Conservation (phyloP, 2,888 invertebrate genomes). For the Hecatera dysodea region DNA sequence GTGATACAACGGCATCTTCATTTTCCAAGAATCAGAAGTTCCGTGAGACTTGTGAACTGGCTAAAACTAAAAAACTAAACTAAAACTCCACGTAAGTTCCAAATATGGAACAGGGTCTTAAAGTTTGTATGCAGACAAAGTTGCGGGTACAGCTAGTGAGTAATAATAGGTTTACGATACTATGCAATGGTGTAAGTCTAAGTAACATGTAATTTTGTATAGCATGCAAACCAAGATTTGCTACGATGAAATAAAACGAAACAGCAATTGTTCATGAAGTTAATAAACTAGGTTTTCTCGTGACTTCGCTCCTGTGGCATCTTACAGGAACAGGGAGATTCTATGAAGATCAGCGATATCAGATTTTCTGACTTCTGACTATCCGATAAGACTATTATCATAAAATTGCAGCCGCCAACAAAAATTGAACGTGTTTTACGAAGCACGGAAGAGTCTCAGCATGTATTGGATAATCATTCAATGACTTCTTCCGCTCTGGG, state of each 20-base stretch:
- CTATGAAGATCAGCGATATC: not conserved
- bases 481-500: too few species aligned
- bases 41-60: not conserved
- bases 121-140: not conserved
- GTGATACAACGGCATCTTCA: not conserved
- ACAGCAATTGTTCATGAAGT: not conserved
- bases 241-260: slow-evolving; percentile 2
- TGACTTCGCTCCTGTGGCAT: not conserved
- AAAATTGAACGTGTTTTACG: too few species aligned
- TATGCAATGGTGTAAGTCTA: not conserved
- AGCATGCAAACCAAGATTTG: slow-evolving; percentile 5
- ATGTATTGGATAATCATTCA: too few species aligned
- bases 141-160: not conserved
- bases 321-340: not conserved
- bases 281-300: not conserved
- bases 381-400: too few species aligned
- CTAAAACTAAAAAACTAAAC: not conserved
- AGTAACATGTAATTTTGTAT: not conserved
- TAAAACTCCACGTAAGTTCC: not conserved
- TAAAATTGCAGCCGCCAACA: too few species aligned
- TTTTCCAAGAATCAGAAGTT: not conserved
- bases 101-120: not conserved
- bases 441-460: too few species aligned
- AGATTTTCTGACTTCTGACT: not conserved
- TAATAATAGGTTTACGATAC: not conserved